Percentiles rank a stretch among this genome's conserved stretches.
Conservation (phyloP, 37 sponge, comb jelly and placozoan species). For the Geodia barretti region DNA sequence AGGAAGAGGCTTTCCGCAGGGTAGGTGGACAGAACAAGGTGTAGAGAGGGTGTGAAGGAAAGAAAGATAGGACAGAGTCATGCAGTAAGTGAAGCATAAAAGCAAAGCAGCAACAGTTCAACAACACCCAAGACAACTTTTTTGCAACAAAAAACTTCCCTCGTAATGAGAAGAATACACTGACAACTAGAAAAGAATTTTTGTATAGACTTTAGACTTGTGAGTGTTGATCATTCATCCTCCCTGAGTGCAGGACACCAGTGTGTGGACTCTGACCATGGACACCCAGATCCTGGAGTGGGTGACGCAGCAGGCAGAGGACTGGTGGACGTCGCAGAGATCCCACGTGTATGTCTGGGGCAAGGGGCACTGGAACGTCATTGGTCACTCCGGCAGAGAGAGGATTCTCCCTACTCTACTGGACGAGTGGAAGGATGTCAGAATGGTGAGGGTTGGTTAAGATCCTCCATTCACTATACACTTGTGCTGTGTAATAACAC, state of each 20-base stretch:
- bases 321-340: slow-evolving; percentile 44
- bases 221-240: too few relatives aligned
- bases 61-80: too few relatives aligned
- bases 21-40: background rate
- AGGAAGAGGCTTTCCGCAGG: background rate
- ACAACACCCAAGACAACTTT: too few relatives aligned
- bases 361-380: slow-evolving; percentile 59
- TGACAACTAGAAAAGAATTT: too few relatives aligned
- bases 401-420: slow-evolving; percentile 28
- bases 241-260: slow-evolving; percentile 47
- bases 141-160: too few relatives aligned
- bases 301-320: slow-evolving; percentile 61
- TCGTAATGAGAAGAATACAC: too few relatives aligned
- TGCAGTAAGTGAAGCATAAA: too few relatives aligned
- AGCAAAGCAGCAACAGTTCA: too few relatives aligned
- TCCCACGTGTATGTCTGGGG: slow-evolving; percentile 82
- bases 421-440: slow-evolving; percentile 41
- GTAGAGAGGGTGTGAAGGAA: background rate
- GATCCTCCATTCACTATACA: too few relatives aligned
- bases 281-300: slow-evolving; percentile 80
- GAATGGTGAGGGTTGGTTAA: slow-evolving; percentile 46
- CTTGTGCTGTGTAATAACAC: too few relatives aligned
- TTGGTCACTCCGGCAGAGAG: slow-evolving; percentile 57
- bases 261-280: slow-evolving; percentile 78
- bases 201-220: too few relatives aligned